phyloP scores from a whole-genome alignment of 2,797 vertebrate genomes.

The Urosaurus nigricauda region DNA sequence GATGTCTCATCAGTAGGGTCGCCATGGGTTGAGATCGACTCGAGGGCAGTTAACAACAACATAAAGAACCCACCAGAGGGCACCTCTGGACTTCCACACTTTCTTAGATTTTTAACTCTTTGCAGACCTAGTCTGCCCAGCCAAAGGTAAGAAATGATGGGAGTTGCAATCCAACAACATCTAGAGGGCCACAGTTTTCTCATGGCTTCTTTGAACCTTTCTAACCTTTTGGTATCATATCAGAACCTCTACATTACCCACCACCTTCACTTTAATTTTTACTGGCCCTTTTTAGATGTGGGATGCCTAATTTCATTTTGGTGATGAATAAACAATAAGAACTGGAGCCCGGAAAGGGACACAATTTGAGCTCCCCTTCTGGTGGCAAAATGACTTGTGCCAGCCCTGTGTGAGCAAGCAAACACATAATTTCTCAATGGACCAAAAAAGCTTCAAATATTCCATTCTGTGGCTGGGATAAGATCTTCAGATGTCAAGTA shows the following conservation, averaged over 20 bases:
- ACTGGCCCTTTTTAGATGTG: not conserved
- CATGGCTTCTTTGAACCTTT: not conserved
- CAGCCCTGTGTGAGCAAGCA: not conserved
- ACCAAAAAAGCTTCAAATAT: constrained; percentile 7
- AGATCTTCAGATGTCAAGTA: constrained; percentile 19
- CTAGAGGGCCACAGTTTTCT: not conserved
- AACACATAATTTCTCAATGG: not conserved
- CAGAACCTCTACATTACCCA: too few species aligned
- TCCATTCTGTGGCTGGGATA: not conserved
- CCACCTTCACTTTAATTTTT: not conserved
- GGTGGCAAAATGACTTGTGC: not conserved
- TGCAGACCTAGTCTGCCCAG: not conserved
- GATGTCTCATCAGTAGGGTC: too few species aligned
- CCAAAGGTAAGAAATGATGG: not conserved
- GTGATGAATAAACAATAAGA: not conserved
- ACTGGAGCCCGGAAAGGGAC: not conserved
- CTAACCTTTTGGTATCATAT: not conserved
- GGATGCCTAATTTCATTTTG: not conserved
- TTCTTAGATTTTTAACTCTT: too few species aligned
- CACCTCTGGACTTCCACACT: too few species aligned
- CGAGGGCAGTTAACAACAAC: too few species aligned
- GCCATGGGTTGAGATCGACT: too few species aligned
- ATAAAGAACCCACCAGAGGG: too few species aligned
- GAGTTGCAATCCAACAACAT: not conserved
- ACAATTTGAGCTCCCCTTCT: not conserved